Percentiles rank a stretch among this genome's conserved stretches.
phyloP scores from a whole-genome alignment of 2,888 invertebrate species.

The Apodemia mormo region DNA sequence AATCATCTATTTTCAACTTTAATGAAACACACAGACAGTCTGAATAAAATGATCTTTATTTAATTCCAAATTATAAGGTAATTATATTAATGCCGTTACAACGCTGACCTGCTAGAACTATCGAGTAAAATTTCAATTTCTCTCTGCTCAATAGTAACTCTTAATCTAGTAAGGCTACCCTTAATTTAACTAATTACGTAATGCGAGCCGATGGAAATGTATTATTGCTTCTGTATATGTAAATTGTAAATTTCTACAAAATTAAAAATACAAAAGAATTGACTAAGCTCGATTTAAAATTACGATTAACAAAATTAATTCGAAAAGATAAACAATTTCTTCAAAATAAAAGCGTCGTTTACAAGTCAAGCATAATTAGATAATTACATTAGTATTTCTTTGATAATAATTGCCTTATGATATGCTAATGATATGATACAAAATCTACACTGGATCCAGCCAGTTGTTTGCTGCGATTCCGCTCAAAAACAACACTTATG shows the following conservation, averaged over 20 bases:
- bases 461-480: constrained; percentile 52
- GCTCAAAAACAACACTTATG: constrained; percentile 42
- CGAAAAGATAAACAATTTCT: neutral
- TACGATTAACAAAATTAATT: neutral
- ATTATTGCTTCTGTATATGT: constrained; percentile 53
- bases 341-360: constrained; percentile 8
- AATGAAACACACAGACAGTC: constrained; percentile 40
- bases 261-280: neutral
- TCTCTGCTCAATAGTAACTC: constrained; percentile 55
- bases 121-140: constrained; percentile 64
- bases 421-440: constrained; percentile 80
- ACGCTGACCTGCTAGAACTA: constrained; percentile 73
- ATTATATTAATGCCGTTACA: constrained; percentile 69
- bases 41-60: constrained; percentile 61
- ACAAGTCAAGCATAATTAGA: constrained; percentile 16
- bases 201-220: constrained; percentile 49
- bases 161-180: constrained; percentile 80
- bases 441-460: constrained; percentile 75
- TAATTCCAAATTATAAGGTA: constrained; percentile 69
- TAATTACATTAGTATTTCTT: constrained; percentile 34
- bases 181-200: constrained; percentile 65
- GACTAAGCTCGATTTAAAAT: neutral
- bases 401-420: constrained; percentile 55
- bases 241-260: neutral
- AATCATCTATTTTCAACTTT: neutral